Percentiles rank a stretch among this genome's conserved stretches.
Evolutionary conservation across 1,140 invertebrate species (phyloP).

Genomic region (Ruditapes philippinarum): DNA sequence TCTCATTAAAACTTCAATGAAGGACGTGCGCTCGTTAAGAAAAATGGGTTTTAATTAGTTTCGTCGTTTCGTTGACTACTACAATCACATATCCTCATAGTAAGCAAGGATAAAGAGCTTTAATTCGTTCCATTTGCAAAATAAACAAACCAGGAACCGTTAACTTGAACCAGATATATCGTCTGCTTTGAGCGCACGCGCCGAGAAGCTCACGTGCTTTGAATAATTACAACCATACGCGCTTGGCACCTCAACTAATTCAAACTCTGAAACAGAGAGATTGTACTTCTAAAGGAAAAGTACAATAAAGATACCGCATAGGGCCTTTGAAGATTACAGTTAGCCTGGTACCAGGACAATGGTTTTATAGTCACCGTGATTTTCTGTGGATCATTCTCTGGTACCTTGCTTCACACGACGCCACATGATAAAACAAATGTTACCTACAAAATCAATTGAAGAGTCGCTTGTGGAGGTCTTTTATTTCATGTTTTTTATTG

Average conservation of each 20-base stretch:
- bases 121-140: slow-evolving; percentile 48
- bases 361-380: too few relatives aligned
- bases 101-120: not conserved
- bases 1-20: not conserved
- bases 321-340: too few relatives aligned
- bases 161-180: slow-evolving; percentile 47
- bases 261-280: not conserved
- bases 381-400: too few relatives aligned
- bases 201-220: not conserved
- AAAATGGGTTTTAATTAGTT: slow-evolving; percentile 8
- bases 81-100: not conserved
- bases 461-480: too few relatives aligned
- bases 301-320: too few relatives aligned
- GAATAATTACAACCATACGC: slow-evolving; percentile 10
- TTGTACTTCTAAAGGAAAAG: not conserved
- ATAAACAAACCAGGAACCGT: slow-evolving; percentile 21
- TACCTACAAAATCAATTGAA: not conserved
- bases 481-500: too few relatives aligned
- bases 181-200: slow-evolving; percentile 5
- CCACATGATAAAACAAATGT: too few relatives aligned
- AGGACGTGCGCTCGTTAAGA: not conserved
- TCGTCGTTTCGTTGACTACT: not conserved
- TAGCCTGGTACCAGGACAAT: too few relatives aligned
- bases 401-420: too few relatives aligned
- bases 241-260: not conserved